Percentiles rank a stretch among this genome's conserved stretches.
These are phyloP conservation scores for Biston betularia DNA, from an alignment of 2,888 invertebrate genomes.

Conservation along the genomic window DNA sequence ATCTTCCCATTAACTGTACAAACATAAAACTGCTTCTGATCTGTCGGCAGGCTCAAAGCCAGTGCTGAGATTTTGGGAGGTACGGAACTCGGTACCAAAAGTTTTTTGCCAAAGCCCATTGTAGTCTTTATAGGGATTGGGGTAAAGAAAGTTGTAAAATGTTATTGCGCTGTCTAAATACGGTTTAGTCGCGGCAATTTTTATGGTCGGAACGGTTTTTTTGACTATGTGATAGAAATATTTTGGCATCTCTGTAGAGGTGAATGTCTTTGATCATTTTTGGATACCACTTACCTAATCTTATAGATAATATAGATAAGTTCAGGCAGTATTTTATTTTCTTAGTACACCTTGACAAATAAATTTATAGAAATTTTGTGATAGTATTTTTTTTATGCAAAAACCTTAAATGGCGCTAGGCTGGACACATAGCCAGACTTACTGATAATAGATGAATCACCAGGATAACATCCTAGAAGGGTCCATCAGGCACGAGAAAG, in stretches of 20 bases:
- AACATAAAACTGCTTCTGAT: slow-evolving; percentile 45
- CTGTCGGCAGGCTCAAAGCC: slow-evolving; percentile 14
- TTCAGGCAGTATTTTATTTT: neutral
- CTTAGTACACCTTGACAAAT: no score
- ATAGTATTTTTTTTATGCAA: no score
- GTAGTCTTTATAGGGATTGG: slow-evolving; percentile 16
- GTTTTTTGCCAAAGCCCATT: slow-evolving; percentile 12
- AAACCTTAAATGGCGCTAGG: no score
- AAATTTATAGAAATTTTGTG: no score
- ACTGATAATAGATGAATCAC: no score
- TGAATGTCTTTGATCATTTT: neutral
- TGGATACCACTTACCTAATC: neutral
- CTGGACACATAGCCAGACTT: no score
- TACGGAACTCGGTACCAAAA: neutral
- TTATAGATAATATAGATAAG: no score
- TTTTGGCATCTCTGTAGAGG: slow-evolving; percentile 32
- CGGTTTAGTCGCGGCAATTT: slow-evolving; percentile 33
- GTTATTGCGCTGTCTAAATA: slow-evolving; percentile 35
- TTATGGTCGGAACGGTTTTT: slow-evolving; percentile 23
- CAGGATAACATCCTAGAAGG: no score
- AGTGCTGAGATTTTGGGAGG: slow-evolving; percentile 33
- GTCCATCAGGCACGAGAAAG: no score
- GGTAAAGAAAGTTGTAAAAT: slow-evolving; percentile 36
- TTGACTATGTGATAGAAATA: slow-evolving; percentile 22
- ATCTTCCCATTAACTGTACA: slow-evolving; percentile 57